Conservation (phyloP, 2,797 vertebrate species). For the Lagodon rhomboides region DNA sequence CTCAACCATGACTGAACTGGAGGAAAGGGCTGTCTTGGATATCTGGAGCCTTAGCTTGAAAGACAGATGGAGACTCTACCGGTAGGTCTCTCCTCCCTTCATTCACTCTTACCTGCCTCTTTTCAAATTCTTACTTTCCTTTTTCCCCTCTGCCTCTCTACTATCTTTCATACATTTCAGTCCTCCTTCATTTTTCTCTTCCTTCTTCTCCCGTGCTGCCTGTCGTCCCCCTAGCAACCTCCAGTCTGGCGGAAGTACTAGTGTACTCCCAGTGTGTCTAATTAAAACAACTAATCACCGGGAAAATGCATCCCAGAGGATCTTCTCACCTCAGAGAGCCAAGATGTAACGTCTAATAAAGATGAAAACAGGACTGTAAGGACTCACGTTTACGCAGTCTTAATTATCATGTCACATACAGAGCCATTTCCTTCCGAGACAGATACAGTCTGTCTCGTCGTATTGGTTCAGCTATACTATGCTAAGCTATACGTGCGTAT, state of each 20-base stretch:
- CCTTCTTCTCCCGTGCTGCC: background rate
- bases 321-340: slow-evolving; percentile 47
- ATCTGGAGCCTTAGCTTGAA: slow-evolving; percentile 87
- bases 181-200: background rate
- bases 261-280: slow-evolving; percentile 61
- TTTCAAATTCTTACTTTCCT: background rate
- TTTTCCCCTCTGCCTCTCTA: background rate
- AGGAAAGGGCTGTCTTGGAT: slow-evolving; percentile 81
- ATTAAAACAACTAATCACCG: slow-evolving; percentile 68
- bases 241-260: slow-evolving; percentile 22
- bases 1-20: slow-evolving; percentile 83
- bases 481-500: background rate
- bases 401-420: slow-evolving; percentile 51
- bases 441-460: background rate
- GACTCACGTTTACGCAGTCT: slow-evolving; percentile 27
- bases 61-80: slow-evolving; percentile 93
- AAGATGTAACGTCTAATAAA: slow-evolving; percentile 30
- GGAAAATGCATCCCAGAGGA: slow-evolving; percentile 62
- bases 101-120: background rate
- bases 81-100: slow-evolving; percentile 78
- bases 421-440: slow-evolving; percentile 11
- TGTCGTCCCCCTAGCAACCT: slow-evolving; percentile 43
- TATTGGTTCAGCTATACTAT: slow-evolving; percentile 8
- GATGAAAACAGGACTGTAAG: slow-evolving; percentile 26
- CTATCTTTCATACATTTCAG: background rate